Conservation (phyloP, 2,113 vertebrate genomes). For the Mormoops blainvillei region DNA sequence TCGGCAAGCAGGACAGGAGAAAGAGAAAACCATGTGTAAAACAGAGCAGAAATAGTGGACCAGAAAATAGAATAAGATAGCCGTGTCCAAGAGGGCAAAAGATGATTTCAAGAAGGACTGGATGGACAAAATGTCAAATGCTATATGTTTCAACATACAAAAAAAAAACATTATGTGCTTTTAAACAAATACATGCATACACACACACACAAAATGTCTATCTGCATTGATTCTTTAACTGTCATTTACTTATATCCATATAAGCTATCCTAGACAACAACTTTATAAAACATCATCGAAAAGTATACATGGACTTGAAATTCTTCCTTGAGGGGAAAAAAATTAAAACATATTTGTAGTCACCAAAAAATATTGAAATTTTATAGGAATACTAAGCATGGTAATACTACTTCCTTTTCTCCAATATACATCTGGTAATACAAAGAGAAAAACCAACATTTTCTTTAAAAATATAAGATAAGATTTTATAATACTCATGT, state of each 20-base stretch:
- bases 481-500: background rate
- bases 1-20: background rate
- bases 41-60: background rate
- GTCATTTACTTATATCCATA: background rate
- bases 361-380: background rate
- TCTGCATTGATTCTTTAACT: background rate
- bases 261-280: background rate
- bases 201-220: background rate
- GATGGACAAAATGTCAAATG: background rate
- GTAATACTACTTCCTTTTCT: conserved; percentile 14
- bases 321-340: background rate
- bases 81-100: background rate
- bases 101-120: background rate
- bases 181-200: background rate
- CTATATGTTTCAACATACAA: background rate
- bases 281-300: background rate
- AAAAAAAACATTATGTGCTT: background rate
- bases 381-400: background rate
- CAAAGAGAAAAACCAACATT: background rate
- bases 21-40: background rate
- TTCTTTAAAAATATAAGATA: background rate
- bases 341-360: background rate
- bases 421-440: background rate
- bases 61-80: background rate
- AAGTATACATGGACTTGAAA: background rate